These are phyloP conservation scores for Stictocephala bisonia DNA, from an alignment of 2,888 invertebrate genomes.

Conservation along the genomic window DNA sequence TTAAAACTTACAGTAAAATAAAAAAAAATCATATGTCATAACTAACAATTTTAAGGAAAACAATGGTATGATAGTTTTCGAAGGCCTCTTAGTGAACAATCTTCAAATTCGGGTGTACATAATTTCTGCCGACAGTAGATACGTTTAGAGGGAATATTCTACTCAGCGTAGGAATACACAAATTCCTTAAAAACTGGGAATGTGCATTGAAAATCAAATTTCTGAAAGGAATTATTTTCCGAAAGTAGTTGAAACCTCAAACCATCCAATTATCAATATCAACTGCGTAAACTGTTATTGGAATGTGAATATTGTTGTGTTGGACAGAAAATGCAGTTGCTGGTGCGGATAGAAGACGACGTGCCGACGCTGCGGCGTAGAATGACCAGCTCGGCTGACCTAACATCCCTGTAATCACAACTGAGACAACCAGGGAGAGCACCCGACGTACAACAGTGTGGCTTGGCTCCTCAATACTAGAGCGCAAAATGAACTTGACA, in stretches of 20 bases:
- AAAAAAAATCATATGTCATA: too few species aligned
- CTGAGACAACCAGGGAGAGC: slow-evolving; percentile 40
- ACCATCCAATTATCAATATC: neutral
- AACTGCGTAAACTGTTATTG: neutral
- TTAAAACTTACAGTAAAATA: too few species aligned
- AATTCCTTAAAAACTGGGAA: too few species aligned
- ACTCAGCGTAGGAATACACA: too few species aligned
- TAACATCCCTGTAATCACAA: slow-evolving; percentile 40
- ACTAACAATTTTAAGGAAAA: too few species aligned
- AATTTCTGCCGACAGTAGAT: too few species aligned
- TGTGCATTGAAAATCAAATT: neutral
- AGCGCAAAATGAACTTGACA: slow-evolving; percentile 35
- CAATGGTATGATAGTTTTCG: too few species aligned
- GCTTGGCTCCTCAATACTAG: slow-evolving; percentile 5
- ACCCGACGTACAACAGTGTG: slow-evolving; percentile 12
- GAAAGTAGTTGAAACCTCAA: neutral
- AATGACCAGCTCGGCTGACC: slow-evolving; percentile 67
- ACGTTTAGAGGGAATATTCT: too few species aligned
- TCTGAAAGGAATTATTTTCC: neutral
- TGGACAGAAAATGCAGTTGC: slow-evolving; percentile 83
- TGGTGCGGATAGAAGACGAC: slow-evolving; percentile 88
- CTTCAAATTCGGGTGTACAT: too few species aligned
- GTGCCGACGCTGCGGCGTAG: slow-evolving; percentile 80
- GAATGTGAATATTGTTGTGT: neutral
- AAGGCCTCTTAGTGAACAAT: too few species aligned